Conservation (phyloP, 2,113 vertebrate genomes). For the Pao palembangensis region DNA sequence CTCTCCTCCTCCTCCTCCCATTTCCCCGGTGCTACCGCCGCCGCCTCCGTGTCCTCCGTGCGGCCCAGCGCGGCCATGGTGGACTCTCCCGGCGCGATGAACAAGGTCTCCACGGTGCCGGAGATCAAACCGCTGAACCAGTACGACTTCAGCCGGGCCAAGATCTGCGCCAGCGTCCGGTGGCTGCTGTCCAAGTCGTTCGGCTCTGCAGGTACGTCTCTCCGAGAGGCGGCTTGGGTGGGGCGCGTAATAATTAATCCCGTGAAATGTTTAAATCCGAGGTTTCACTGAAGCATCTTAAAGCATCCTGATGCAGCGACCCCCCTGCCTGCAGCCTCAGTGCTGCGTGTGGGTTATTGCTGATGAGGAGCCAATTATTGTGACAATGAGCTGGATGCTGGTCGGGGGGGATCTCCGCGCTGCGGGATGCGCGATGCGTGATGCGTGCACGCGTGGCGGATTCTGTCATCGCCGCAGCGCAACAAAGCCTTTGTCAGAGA, state of each 20-base stretch:
- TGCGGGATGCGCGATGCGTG: not conserved
- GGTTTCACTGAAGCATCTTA: not conserved
- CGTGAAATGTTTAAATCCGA: not conserved
- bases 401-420: not conserved
- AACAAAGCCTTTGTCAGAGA: slow-evolving; percentile 56
- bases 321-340: not conserved
- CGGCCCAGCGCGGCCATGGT: slow-evolving; percentile 72
- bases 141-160: slow-evolving; percentile 83
- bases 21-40: slow-evolving; percentile 21
- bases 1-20: slow-evolving; percentile 31
- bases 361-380: not conserved
- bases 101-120: slow-evolving; percentile 80
- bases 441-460: slow-evolving; percentile 1
- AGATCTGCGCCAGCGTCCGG: slow-evolving; percentile 81
- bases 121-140: slow-evolving; percentile 88
- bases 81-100: slow-evolving; percentile 76
- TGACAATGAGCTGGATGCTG: no score
- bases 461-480: slow-evolving; percentile 23
- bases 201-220: slow-evolving; percentile 79
- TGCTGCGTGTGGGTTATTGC: not conserved
- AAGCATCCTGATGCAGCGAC: slow-evolving; percentile 9
- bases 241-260: slow-evolving; percentile 44
- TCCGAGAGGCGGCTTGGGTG: slow-evolving; percentile 44
- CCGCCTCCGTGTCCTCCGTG: slow-evolving; percentile 39
- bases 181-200: slow-evolving; percentile 83